Conservation (phyloP, 1,140 invertebrate species). For the Cecropterus lyciades region DNA sequence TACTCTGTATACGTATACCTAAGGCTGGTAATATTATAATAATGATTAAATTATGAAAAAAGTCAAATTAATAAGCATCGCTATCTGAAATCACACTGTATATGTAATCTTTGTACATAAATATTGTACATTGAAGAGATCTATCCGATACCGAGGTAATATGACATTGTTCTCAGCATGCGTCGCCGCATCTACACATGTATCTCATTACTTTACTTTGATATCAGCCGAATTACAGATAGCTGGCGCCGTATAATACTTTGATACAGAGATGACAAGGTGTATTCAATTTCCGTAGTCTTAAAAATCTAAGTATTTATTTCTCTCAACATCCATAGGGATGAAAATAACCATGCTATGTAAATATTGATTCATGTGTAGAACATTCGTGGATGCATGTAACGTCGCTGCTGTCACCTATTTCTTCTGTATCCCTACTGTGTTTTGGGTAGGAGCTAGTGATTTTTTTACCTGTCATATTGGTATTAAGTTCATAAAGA, state of each 20-base stretch:
- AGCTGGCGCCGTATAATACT: conserved; percentile 29
- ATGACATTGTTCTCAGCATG: conserved; percentile 63
- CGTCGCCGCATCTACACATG: conserved; percentile 50
- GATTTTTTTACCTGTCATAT: no score
- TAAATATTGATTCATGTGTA: no score
- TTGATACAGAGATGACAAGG: background rate
- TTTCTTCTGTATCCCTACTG: no score
- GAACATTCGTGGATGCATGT: no score
- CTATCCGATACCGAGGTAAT: conserved; percentile 46
- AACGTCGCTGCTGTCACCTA: no score
- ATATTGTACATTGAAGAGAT: conserved; percentile 46
- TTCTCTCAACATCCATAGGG: no score
- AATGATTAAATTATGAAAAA: conserved; percentile 12
- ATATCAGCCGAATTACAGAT: conserved; percentile 48
- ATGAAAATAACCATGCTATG: no score
- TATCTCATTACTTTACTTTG: conserved; percentile 61
- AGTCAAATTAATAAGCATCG: background rate
- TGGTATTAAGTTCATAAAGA: no score
- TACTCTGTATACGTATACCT: no score
- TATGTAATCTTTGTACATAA: conserved; percentile 26
- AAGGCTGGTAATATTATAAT: background rate
- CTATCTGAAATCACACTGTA: background rate
- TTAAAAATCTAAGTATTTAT: no score
- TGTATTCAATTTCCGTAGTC: no score
- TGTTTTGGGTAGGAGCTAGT: no score